A percentile compares a stretch with the other conserved stretches of the same genome.
Evolutionary conservation across 1,140 invertebrate genomes (phyloP).

Genomic region (Diorhabda carinulata): DNA sequence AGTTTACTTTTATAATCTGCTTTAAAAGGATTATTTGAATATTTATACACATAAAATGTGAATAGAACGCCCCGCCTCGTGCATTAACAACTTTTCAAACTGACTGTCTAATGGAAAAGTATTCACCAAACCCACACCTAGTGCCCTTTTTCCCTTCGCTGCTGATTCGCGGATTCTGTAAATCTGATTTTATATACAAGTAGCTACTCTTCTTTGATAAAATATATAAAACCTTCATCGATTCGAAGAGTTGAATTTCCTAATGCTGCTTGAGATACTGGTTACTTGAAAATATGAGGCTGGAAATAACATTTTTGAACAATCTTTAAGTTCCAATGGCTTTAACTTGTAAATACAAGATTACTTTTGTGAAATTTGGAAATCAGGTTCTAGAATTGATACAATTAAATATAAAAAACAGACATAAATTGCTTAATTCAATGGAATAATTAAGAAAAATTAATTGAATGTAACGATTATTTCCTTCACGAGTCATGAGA

Average conservation of each 20-base stretch:
- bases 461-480: no score
- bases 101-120: conserved; percentile 29
- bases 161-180: background rate
- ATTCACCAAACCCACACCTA: conserved; percentile 22
- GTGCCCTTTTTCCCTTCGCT: background rate
- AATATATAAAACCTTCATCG: background rate
- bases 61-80: conserved; percentile 29
- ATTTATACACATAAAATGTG: conserved; percentile 43
- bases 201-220: conserved; percentile 2
- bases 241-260: background rate
- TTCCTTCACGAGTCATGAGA: no score
- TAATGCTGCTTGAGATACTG: background rate
- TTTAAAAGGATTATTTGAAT: conserved; percentile 43
- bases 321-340: no score
- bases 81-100: conserved; percentile 37
- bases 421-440: no score
- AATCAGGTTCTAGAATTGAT: no score
- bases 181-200: conserved; percentile 12
- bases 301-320: no score
- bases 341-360: no score
- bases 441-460: no score
- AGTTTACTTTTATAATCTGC: conserved; percentile 44
- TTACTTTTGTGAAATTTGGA: no score
- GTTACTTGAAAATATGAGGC: no score
- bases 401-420: no score